A percentile compares a stretch with the other conserved stretches of the same genome.
Conservation (phyloP, 2,888 invertebrate genomes). For the Tanytarsus gracilentus region DNA sequence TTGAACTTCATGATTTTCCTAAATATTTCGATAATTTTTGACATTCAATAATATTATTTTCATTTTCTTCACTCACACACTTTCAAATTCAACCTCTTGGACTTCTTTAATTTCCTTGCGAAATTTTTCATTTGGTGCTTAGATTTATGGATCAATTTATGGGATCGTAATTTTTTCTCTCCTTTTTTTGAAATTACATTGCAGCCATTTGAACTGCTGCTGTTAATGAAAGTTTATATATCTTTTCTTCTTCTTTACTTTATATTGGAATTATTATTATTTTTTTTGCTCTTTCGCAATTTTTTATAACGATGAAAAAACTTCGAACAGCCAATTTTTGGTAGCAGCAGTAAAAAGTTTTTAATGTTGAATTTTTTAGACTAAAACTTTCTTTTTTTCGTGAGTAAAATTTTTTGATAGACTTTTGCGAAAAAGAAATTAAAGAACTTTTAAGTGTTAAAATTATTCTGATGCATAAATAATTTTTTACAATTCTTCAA, state of each 20-base stretch:
- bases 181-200: not conserved
- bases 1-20: not conserved
- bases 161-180: conserved; percentile 16
- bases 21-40: conserved; percentile 5
- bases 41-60: no score
- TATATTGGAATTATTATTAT: not conserved
- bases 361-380: no score
- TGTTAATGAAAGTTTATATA: conserved; percentile 4
- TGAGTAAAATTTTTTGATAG: no score
- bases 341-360: no score
- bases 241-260: not conserved
- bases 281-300: not conserved
- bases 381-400: no score
- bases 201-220: not conserved
- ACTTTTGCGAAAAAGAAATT: no score
- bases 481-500: no score
- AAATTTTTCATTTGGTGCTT: conserved; percentile 13
- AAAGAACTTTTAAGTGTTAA: no score
- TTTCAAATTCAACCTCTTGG: no score
- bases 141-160: conserved; percentile 22
- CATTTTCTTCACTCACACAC: no score
- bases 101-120: conserved; percentile 24
- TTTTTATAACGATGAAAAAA: not conserved
- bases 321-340: not conserved
- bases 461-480: no score